Evolutionary conservation across 2,888 invertebrate species (phyloP).

Genomic region (Phaedon cochleariae): DNA sequence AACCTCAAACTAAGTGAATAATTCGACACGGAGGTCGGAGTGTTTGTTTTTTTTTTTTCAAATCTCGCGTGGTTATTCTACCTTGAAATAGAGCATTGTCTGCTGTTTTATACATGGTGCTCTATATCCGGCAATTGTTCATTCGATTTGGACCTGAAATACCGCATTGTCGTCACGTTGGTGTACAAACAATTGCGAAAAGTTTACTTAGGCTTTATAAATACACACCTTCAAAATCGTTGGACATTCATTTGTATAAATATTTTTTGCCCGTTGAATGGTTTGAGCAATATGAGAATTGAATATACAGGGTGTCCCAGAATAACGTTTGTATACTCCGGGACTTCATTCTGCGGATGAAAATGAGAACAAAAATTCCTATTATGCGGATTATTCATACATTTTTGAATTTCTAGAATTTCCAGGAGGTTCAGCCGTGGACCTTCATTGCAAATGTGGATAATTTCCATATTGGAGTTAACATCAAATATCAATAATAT

Average conservation of each 20-base stretch:
- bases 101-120: slow-evolving; percentile 17
- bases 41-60: not conserved
- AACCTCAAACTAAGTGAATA: slow-evolving; percentile 1
- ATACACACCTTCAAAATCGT: not conserved
- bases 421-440: too few relatives aligned
- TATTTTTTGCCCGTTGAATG: not conserved
- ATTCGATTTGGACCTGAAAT: slow-evolving; percentile 3
- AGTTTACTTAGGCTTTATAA: not conserved
- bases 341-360: too few relatives aligned
- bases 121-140: slow-evolving; percentile 20
- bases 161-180: not conserved
- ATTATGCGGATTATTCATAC: too few relatives aligned
- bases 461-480: too few relatives aligned
- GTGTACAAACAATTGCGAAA: not conserved
- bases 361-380: too few relatives aligned
- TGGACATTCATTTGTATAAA: not conserved
- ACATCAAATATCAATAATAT: too few relatives aligned
- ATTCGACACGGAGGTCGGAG: not conserved
- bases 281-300: too few relatives aligned
- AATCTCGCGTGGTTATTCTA: slow-evolving; percentile 23
- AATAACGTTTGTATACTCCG: too few relatives aligned
- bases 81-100: slow-evolving; percentile 38
- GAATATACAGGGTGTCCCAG: too few relatives aligned
- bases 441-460: too few relatives aligned
- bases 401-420: too few relatives aligned